phyloP scores from a whole-genome alignment of 2,113 vertebrate genomes.

The Esox niger region DNA sequence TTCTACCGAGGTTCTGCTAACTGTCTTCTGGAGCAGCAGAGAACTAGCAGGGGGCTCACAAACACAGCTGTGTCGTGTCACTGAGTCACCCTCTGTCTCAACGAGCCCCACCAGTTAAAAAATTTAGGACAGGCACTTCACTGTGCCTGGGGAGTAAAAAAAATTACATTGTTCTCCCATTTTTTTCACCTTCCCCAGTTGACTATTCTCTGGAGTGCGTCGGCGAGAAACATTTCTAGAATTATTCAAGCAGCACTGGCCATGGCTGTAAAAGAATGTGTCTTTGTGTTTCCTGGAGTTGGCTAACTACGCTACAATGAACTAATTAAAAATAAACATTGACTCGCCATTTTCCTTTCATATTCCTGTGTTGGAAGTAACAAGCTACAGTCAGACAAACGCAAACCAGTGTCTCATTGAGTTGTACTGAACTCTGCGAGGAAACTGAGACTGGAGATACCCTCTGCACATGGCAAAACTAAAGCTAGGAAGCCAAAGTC shows the following conservation, averaged over 20 bases:
- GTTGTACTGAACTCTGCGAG: too few relatives aligned
- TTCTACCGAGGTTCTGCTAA: background rate
- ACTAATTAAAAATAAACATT: background rate
- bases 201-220: background rate
- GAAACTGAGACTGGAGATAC: too few relatives aligned
- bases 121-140: conserved; percentile 27
- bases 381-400: too few relatives aligned
- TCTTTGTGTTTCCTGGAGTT: background rate
- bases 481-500: too few relatives aligned
- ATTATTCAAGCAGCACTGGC: background rate
- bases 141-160: conserved; percentile 7
- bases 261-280: background rate
- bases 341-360: too few relatives aligned
- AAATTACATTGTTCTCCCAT: background rate
- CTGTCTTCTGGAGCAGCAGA: conserved; percentile 28
- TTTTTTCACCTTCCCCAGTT: background rate
- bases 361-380: too few relatives aligned
- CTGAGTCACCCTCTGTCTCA: conserved; percentile 22
- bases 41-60: conserved; percentile 18
- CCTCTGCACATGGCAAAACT: too few relatives aligned
- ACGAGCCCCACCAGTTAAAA: conserved; percentile 1
- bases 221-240: background rate
- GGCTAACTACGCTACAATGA: background rate
- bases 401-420: too few relatives aligned
- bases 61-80: conserved; percentile 23